Evolutionary conservation across 2,113 vertebrate species (phyloP), one percentile per base, ranked within the genome.

Genomic region (Peromyscus californicus): DNA sequence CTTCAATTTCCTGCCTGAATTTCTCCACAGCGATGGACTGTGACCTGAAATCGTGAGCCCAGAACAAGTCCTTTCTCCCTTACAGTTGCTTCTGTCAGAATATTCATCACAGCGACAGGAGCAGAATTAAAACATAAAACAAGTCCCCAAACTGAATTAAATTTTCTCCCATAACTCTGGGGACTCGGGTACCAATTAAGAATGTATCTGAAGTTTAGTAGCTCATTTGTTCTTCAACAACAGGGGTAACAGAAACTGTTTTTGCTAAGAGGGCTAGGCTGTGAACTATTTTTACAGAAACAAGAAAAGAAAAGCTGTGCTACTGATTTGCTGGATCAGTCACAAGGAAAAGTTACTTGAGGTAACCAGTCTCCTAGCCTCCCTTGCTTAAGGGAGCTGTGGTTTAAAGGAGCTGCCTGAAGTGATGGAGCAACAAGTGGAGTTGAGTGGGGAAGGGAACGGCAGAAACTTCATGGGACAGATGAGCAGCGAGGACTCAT

Each of bases 221-320:
- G 83, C 84, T 85, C 54, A 75, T 97, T 96, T 91, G 91, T 80
- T 94, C 74, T 65, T 72, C 87, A 93, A 96, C 3, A 90, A 51
- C 83, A 70, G 84, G 54, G 51, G 16, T 70, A 69, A 86, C 39
- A 94, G 42, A 90, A 79, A 61, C 39, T 42, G 59, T 59, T 75
- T 95, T 24, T 12, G 13, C 87, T 80, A 67, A 82, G 70, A 24
- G n/a, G 7, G 19, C 90, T 82, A 72, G 86, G 45, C 48, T 67
- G 42, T 75, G 67, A 82, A 29, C 36, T 75, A 69, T 26, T 86
- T 45, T 92, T 80, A 36, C 15, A 45, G 3, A 84, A 39, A 83
- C 21, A 83, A 13, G n/a, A 8, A 33, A 72, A 92, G 33, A 91
- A 76, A 93, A 76, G 7, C 42, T 57, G 26, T 19, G 33, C 39